phyloP scores from a whole-genome alignment of 2,797 vertebrate species.

The Petrocephalus sullivani region DNA sequence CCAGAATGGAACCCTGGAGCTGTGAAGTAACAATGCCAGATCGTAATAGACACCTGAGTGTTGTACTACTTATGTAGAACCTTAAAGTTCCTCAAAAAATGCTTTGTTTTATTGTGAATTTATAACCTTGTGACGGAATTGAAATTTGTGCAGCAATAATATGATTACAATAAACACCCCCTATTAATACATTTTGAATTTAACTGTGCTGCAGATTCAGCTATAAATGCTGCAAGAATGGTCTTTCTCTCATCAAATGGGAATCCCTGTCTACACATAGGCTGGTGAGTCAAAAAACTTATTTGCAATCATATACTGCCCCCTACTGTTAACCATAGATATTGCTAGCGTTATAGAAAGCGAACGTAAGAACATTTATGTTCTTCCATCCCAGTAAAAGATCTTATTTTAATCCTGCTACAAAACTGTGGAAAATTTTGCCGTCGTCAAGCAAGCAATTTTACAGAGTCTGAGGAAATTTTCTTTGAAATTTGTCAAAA shows the following conservation, averaged over 20 bases:
- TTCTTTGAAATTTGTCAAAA: neutral
- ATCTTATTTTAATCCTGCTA: neutral
- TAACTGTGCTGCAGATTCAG: neutral
- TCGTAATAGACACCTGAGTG: neutral
- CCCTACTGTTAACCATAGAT: slow-evolving; percentile 13
- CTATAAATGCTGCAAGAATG: neutral
- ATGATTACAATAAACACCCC: neutral
- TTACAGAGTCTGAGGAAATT: neutral
- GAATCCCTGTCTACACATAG: neutral
- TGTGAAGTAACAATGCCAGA: neutral
- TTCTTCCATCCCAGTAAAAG: neutral
- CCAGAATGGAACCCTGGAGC: neutral
- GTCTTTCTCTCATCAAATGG: neutral
- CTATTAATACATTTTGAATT: neutral
- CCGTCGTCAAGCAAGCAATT: neutral
- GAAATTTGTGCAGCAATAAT: neutral
- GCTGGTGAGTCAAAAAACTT: neutral
- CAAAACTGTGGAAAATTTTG: neutral
- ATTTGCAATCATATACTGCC: slow-evolving; percentile 10
- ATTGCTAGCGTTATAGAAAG: neutral
- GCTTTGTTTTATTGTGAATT: neutral
- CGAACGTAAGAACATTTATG: neutral
- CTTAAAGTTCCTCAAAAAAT: neutral
- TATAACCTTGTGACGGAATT: neutral
- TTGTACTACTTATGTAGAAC: neutral